Evolutionary conservation across 2,113 vertebrate genomes (phyloP).

Genomic region (Columbina picui): DNA sequence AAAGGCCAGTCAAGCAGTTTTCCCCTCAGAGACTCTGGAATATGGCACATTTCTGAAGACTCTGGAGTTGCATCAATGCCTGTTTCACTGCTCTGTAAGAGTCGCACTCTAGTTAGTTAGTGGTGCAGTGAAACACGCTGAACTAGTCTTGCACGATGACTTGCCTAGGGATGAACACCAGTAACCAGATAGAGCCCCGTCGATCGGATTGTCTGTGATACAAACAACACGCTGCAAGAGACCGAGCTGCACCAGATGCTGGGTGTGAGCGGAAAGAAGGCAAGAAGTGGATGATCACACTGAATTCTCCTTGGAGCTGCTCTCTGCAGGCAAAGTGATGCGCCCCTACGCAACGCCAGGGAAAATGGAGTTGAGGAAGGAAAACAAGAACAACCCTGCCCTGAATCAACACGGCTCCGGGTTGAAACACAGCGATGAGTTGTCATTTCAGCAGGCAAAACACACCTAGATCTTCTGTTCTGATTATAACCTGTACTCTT

Average conservation of each 20-base stretch:
- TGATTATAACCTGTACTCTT: background rate
- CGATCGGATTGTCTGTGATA: background rate
- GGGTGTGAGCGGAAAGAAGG: background rate
- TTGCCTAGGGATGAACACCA: background rate
- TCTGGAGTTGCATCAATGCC: background rate
- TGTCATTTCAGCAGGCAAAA: background rate
- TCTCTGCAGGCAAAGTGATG: background rate
- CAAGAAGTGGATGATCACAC: background rate
- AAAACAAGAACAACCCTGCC: background rate
- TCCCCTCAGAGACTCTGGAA: background rate
- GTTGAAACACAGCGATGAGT: background rate
- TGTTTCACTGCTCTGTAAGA: background rate
- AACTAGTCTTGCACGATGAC: background rate
- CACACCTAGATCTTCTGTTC: background rate
- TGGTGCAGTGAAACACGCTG: background rate
- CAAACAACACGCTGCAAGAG: background rate
- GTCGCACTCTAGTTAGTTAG: background rate
- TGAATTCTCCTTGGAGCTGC: background rate
- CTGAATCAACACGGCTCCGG: background rate
- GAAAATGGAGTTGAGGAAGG: background rate
- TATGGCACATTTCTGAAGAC: background rate
- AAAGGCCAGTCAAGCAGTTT: background rate
- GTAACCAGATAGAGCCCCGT: background rate
- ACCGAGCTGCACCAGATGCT: background rate
- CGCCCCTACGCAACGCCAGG: rapidly evolving